phyloP scores from a whole-genome alignment of 2,113 vertebrate genomes.

The Rutilus rutilus region DNA sequence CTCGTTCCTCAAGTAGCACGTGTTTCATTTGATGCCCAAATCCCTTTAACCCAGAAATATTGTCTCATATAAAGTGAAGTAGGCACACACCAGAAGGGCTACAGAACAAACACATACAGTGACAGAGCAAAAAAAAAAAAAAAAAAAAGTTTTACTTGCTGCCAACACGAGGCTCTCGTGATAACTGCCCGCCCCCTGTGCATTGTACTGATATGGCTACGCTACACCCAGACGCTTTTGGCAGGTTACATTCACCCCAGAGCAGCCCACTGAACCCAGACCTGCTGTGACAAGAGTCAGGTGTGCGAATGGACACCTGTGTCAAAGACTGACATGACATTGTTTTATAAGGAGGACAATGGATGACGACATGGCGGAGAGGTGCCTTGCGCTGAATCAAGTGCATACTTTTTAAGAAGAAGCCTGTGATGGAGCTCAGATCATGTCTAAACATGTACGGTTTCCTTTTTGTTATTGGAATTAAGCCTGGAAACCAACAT shows the following conservation, averaged over 20 bases:
- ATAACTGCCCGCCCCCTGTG: not conserved
- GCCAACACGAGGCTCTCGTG: not conserved
- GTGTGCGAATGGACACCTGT: not conserved
- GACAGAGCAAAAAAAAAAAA: not conserved
- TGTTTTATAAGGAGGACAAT: not conserved
- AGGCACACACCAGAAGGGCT: not conserved
- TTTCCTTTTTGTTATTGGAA: conserved; percentile 11
- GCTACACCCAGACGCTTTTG: conserved; percentile 11
- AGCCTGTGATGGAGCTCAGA: not conserved
- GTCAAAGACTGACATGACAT: not conserved
- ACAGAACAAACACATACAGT: not conserved
- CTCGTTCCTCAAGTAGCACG: not conserved
- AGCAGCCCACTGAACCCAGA: not conserved
- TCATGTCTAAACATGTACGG: not conserved
- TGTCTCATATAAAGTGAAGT: not conserved
- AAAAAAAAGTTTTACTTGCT: not conserved
- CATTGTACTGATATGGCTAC: conserved; percentile 27
- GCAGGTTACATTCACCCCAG: not conserved
- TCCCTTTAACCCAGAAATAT: not conserved
- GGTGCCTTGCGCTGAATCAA: not conserved
- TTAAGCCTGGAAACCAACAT: not conserved
- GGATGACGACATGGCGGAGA: not conserved
- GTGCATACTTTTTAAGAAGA: not conserved
- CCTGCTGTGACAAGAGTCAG: not conserved
- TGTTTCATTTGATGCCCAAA: not conserved